These are phyloP conservation scores for Platyura marginata DNA, from an alignment of 1,140 invertebrate genomes.

Conservation along the genomic window DNA sequence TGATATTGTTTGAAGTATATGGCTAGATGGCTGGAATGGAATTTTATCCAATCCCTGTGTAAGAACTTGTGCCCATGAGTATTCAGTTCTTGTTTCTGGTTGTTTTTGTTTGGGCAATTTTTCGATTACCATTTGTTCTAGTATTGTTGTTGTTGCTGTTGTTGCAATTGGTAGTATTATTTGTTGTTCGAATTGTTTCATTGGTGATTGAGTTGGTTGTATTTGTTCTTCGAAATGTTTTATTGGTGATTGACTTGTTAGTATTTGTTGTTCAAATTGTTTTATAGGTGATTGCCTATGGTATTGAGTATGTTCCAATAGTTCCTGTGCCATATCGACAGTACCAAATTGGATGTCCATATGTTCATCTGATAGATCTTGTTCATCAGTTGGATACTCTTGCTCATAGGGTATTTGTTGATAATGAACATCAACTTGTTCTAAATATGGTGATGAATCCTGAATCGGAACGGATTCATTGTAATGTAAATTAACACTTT, in stretches of 20 bases:
- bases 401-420: background rate
- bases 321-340: background rate
- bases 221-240: background rate
- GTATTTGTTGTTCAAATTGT: conserved; percentile 2
- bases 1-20: too few species aligned
- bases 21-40: conserved; percentile 36
- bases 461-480: background rate
- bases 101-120: conserved; percentile 8
- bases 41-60: conserved; percentile 38
- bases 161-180: too few species aligned
- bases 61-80: conserved; percentile 45
- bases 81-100: conserved; percentile 4
- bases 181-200: background rate
- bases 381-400: background rate
- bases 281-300: background rate
- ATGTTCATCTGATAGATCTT: background rate
- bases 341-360: conserved; percentile 1
- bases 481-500: background rate
- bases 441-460: background rate
- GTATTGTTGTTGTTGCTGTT: too few species aligned
- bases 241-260: background rate
- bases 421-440: background rate
- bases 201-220: background rate
- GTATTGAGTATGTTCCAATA: background rate
- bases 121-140: background rate